These are phyloP conservation scores for Drosophila trapezifrons DNA, from an alignment of 1,140 invertebrate genomes.

Conservation along the genomic window DNA sequence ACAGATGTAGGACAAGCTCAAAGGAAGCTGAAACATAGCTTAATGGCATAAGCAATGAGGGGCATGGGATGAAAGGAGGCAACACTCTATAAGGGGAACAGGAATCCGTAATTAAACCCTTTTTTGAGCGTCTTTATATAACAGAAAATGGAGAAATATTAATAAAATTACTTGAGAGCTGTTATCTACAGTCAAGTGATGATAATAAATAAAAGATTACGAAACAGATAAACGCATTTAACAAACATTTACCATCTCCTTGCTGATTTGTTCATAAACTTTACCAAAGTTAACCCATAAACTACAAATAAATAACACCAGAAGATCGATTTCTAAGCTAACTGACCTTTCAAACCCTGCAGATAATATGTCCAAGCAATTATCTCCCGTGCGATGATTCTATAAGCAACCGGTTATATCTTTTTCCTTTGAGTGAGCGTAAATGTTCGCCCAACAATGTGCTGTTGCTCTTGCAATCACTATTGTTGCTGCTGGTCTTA, in stretches of 20 bases:
- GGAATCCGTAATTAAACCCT: too few relatives aligned
- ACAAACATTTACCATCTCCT: too few relatives aligned
- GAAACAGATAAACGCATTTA: too few relatives aligned
- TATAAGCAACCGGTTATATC: not conserved
- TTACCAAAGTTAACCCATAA: too few relatives aligned
- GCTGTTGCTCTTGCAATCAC: constrained; percentile 33
- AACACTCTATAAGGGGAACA: not conserved
- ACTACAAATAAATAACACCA: too few relatives aligned
- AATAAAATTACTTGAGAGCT: too few relatives aligned
- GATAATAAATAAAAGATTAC: too few relatives aligned
- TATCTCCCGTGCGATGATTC: not conserved
- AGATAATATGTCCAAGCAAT: not conserved
- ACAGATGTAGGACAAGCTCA: constrained; percentile 34
- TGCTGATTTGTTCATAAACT: too few relatives aligned
- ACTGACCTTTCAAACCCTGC: not conserved
- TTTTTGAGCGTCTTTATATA: too few relatives aligned
- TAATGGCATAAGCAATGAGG: constrained; percentile 13
- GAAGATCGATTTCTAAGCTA: not conserved
- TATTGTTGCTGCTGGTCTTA: constrained; percentile 46
- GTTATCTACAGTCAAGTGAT: too few relatives aligned
- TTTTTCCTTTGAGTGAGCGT: not conserved
- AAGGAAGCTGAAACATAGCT: constrained; percentile 11
- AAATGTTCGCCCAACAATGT: constrained; percentile 36
- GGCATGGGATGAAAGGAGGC: not conserved
- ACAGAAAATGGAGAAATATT: too few relatives aligned